Base-by-base conservation (phyloP, 1,140 invertebrate genomes). In the Augochlora pura region DNA sequence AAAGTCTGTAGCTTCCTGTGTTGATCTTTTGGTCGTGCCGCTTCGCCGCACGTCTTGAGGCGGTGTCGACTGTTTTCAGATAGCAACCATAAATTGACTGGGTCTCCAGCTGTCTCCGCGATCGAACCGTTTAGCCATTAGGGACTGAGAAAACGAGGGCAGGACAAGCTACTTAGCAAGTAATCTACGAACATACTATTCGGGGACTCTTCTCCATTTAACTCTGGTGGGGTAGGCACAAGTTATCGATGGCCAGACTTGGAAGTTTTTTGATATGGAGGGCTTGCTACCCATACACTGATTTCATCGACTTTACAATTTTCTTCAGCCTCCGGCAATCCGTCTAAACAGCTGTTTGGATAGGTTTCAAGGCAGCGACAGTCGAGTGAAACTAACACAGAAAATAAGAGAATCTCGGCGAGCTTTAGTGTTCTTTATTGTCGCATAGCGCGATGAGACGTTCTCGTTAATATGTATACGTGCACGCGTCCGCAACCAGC, bases 1-100 rank as follows among this genome's bases (percentile, higher is more conserved):
- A 60, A 27, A 49, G 59, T 75, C 67, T 60, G 64, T 69, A 49
- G 57, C 74, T 84, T 84, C 77, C 76, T 63, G 69, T 49, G 54
- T 68, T 64, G 64, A 57, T 32, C 54, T 77, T 57, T 73, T 79
- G 66, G 42, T 57, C 65, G 66, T 77, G 70, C 54, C 23, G 49
- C 57, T 27, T 52, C 16, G 49, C 49, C 49, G 6, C 49, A 7
- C 49, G 49, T 52, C 14, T 16, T 1, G 16, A 16, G 49, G n/a
- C 54, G 54, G n/a, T 57, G 54, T 21, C 9, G n/a, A 12, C 6
- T 39, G 66, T 74, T 39, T 32, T 16, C 21, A 59, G 52, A 32
- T 21, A 10, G 16, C 39, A 9, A 59, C 52, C 80, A 86, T 86
- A 86, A 86, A 82, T 86, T 80, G 71, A 2, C 52, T 52, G 32